Percentiles rank a stretch among this genome's conserved stretches.
Conservation (phyloP, 2,888 invertebrate genomes). For the Conops quadrifasciatus region DNA sequence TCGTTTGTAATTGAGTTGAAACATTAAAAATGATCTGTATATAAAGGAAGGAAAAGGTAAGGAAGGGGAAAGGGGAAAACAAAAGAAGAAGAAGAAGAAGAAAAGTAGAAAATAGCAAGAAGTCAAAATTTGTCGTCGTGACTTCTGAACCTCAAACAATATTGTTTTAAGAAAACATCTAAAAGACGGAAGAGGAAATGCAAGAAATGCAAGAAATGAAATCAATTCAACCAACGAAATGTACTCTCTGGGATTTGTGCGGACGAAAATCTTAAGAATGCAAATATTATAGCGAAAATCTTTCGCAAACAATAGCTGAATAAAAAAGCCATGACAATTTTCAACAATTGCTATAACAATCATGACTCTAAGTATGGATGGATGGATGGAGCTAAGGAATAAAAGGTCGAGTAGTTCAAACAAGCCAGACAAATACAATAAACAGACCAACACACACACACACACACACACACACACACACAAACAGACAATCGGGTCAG, state of each 20-base stretch:
- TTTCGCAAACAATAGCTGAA: no score
- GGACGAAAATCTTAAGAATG: no score
- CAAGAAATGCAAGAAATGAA: no score
- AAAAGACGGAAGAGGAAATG: no score
- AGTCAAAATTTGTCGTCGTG: not conserved
- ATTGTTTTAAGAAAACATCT: no score
- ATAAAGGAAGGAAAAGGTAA: not conserved
- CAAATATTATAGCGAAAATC: no score
- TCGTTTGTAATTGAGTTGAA: slow-evolving; percentile 1
- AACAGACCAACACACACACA: not conserved
- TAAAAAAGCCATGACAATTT: no score
- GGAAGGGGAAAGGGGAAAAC: not conserved
- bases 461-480: not conserved
- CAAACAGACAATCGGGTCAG: not conserved
- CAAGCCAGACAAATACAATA: not conserved
- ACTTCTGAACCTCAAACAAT: no score
- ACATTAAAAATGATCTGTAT: slow-evolving; percentile 1
- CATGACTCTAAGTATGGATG: no score
- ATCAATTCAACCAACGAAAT: no score
- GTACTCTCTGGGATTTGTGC: no score
- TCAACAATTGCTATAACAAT: no score
- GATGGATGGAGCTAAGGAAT: not conserved
- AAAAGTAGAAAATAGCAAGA: not conserved
- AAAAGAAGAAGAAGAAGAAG: not conserved
- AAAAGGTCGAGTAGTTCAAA: not conserved